Evolutionary conservation across 2,113 vertebrate species (phyloP), one percentile per base, ranked within the genome.

Genomic region (Sander lucioperca): DNA sequence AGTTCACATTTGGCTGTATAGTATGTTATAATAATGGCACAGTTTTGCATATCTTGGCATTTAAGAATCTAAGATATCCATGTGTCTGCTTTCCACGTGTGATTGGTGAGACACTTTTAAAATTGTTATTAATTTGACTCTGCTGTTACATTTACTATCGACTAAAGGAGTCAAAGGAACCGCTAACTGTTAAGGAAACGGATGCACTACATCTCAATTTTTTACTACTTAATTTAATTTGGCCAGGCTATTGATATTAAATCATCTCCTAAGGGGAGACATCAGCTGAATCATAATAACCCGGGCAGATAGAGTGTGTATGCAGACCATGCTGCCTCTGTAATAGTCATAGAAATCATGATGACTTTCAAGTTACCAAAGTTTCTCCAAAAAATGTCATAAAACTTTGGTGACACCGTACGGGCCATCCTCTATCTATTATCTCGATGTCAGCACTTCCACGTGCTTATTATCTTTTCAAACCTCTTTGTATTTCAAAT

Each of bases 401-500:
- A 69, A 85, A 88, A 82, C 87, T 79, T 90, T 56, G 36, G 54
- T 57, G 69, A 83, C 56, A 75, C 47, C 4, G 21, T 6, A 39
- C 4, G 48, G 45, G 66, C 73, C 45, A 45, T 5, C 45, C 51
- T 74, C 70, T 16, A 57, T 79, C 76, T 73, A 85, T 83, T 84
- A 89, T 88, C 83, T 83, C 11, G 3, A 81, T 75, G 91, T 86
- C 84, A 87, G 79, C 58, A 62, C 68, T 80, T 86, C 72, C 19
- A 48, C 30, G 4, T 2, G 5, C 71, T 80, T 79, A 85, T 85
- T 87, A 86, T 79, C 77, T 30, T 78, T 72, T 91, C 79, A 84
- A 71, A 77, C 61, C 6, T 74, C 77, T 85, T 85, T 88, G 82
- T 86, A 84, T 87, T 86, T 83, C 85, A 92, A 79, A 82, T 90